Evolutionary conservation across 1,140 invertebrate genomes (phyloP), one percentile per base, ranked within the genome.

Genomic region (Drosophila cardini): DNA sequence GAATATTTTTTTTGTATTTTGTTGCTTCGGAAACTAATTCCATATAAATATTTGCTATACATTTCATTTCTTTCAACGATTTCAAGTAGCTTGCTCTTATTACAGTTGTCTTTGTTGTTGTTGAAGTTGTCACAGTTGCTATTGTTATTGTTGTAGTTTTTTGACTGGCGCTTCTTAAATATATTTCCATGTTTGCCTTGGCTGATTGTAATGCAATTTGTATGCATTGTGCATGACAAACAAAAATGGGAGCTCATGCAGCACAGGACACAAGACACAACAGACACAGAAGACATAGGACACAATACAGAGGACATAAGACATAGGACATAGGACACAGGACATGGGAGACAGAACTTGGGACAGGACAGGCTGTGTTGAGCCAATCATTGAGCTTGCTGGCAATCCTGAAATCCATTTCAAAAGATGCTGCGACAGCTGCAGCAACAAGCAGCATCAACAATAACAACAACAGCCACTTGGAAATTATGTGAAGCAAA

Each of bases 131-230:
- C 10, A 13, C 32, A 34, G 52, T 56, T 63, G 46, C 9, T 36
- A 11, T 45, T 45, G 26, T 21, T 38, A 53, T 68, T 26, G 21
- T 0, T 26, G 21, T 26, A 26, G 21, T 26, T 26, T 13, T 36
- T 55, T 55, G 52, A 55, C 52, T 61, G 70, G 43, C 15, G 62
- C 63, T 62, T 42, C 70, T 78, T 70, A 61, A 78, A 82, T 75
- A 72, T 82, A 81, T 81, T 72, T 81, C 71, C 78, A 78, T 87
- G 78, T 86, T 86, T 81, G 78, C 67, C 71, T 60, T 72, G 72
- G 78, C 83, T 87, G 83, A 87, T 86, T 86, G 83, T 86, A 86
- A 86, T 86, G 83, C 83, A 86, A 86, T 86, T 86, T 79, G 82
- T 86, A 86, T 86, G 83, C 82, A 86, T 86, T 86, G 82, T 87